Percentiles rank a stretch among this genome's conserved stretches.
Evolutionary conservation across 2,113 vertebrate genomes (phyloP).

Genomic region (Carlito syrichta): DNA sequence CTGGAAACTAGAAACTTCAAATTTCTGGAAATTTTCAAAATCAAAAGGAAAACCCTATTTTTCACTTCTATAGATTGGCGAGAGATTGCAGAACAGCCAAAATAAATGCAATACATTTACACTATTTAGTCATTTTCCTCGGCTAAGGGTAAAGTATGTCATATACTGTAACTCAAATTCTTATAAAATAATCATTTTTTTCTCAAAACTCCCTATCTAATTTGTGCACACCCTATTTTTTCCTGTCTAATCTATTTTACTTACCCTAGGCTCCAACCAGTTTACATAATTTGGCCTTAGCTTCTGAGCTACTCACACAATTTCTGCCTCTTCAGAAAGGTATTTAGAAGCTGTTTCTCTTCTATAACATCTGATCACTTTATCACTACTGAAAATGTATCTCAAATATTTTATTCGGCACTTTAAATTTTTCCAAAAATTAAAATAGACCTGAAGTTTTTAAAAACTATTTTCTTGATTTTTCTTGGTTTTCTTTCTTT

Average conservation of each 20-base stretch:
- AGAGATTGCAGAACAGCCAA: neutral
- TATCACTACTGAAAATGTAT: neutral
- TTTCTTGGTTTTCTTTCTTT: constrained; percentile 1
- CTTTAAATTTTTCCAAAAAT: constrained; percentile 11
- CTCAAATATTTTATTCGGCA: neutral
- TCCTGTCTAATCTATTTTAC: neutral
- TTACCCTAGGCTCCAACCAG: neutral
- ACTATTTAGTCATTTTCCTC: neutral
- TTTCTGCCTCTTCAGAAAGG: constrained; percentile 29
- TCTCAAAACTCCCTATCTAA: neutral
- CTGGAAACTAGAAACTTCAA: neutral
- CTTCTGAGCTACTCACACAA: neutral
- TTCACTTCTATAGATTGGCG: neutral
- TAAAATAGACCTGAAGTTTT: neutral
- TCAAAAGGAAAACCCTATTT: constrained; percentile 2
- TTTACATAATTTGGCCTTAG: neutral
- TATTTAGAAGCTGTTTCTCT: neutral
- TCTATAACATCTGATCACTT: constrained; percentile 26
- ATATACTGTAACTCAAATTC: neutral
- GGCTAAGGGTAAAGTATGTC: neutral
- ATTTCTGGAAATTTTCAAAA: constrained; percentile 13
- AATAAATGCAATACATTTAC: neutral
- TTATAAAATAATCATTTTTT: neutral
- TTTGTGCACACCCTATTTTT: neutral
- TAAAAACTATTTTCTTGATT: neutral